Conservation (phyloP, 2,888 invertebrate species). For the Halocaridina rubra region DNA sequence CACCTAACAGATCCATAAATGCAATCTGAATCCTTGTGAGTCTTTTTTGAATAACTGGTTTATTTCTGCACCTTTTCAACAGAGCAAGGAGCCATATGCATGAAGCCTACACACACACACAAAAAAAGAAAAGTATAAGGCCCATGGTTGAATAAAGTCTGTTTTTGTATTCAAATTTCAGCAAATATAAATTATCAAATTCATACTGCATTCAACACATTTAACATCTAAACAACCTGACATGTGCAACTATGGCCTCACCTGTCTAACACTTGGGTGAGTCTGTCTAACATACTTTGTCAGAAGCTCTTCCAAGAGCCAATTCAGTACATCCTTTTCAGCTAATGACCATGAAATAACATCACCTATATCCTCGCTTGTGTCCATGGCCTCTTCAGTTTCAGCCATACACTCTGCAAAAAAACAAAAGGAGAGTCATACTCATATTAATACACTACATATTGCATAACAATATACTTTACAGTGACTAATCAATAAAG, state of each 20-base stretch:
- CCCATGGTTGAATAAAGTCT: no score
- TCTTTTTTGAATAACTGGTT: constrained; percentile 77
- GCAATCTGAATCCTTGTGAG: constrained; percentile 80
- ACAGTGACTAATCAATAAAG: no score
- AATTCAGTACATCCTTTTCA: constrained; percentile 73
- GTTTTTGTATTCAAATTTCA: no score
- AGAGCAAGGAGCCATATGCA: constrained; percentile 89
- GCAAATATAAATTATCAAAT: no score
- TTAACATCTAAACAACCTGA: no score
- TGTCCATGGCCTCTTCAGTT: constrained; percentile 69
- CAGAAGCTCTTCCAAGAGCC: constrained; percentile 79
- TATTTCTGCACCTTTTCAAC: constrained; percentile 82
- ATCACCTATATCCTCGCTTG: constrained; percentile 67
- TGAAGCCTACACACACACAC: constrained; percentile 78
- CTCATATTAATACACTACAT: no score
- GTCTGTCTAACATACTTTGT: constrained; percentile 75
- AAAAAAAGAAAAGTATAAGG: no score
- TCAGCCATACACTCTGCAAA: neutral
- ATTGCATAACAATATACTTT: no score
- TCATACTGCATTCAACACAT: no score
- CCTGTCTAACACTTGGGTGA: constrained; percentile 86
- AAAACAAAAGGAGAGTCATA: neutral
- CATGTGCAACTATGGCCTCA: neutral
- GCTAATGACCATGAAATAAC: neutral
- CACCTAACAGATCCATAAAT: constrained; percentile 88